A percentile compares a stretch with the other conserved stretches of the same genome.
Conservation (phyloP, 1,140 invertebrate genomes). For the Nephotettix cincticeps region DNA sequence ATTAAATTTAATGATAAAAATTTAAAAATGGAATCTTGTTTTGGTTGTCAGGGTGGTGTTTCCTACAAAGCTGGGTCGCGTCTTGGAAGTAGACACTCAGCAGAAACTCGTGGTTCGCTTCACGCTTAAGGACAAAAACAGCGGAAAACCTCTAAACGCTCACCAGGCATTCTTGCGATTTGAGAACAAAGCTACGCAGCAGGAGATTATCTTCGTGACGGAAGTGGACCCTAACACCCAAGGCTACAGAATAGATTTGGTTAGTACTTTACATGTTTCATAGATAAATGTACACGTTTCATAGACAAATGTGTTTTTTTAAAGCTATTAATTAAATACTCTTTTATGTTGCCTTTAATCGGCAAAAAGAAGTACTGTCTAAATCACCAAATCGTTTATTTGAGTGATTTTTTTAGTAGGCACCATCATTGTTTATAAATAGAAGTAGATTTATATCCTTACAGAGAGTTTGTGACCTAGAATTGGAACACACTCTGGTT, state of each 20-base stretch:
- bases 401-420: too few species aligned
- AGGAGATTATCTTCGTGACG: constrained; percentile 91
- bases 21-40: not conserved
- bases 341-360: too few species aligned
- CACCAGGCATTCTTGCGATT: constrained; percentile 94
- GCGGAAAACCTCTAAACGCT: constrained; percentile 66
- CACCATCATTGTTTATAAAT: too few species aligned
- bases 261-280: constrained; percentile 43
- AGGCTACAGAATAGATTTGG: constrained; percentile 90
- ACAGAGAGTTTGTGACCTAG: too few species aligned
- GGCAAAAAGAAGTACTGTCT: too few species aligned
- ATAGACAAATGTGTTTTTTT: too few species aligned
- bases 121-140: constrained; percentile 70
- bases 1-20: not conserved
- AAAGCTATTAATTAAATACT: too few species aligned
- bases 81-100: constrained; percentile 80
- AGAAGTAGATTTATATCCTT: too few species aligned
- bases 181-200: constrained; percentile 58
- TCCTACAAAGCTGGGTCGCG: constrained; percentile 66
- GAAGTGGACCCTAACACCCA: constrained; percentile 75
- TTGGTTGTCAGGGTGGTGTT: constrained; percentile 58
- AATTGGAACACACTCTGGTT: too few species aligned
- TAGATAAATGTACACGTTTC: too few species aligned
- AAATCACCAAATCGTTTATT: too few species aligned
- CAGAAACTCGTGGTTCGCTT: constrained; percentile 89